A percentile compares a stretch with the other conserved stretches of the same genome.
Conservation (phyloP, 2,797 vertebrate genomes). For the Neostethus bicornis region DNA sequence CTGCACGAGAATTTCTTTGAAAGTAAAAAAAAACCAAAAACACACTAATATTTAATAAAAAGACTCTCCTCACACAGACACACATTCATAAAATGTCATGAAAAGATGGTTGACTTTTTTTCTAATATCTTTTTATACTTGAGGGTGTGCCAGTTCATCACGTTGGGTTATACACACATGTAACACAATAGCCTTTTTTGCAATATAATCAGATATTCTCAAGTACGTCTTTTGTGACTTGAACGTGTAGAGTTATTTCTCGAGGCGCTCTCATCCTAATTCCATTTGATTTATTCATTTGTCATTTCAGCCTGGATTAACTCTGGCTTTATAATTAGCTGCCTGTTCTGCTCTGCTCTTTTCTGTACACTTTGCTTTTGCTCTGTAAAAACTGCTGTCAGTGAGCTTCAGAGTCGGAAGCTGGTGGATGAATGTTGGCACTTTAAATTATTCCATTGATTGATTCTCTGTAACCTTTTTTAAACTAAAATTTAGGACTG, state of each 20-base stretch:
- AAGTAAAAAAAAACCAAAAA: background rate
- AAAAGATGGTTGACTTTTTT: background rate
- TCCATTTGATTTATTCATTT: constrained; percentile 33
- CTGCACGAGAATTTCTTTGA: background rate
- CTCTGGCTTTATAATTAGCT: constrained; percentile 46
- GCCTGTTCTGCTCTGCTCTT: constrained; percentile 22
- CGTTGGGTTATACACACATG: background rate
- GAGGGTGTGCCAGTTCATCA: background rate
- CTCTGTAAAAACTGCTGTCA: constrained; percentile 17
- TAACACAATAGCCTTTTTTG: constrained; percentile 2
- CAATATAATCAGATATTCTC: constrained; percentile 6
- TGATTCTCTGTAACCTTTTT: background rate
- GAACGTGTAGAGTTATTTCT: background rate
- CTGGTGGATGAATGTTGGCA: constrained; percentile 17
- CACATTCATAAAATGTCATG: background rate
- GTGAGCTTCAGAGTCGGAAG: constrained; percentile 16
- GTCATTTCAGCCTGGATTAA: constrained; percentile 34
- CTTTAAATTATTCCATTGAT: background rate
- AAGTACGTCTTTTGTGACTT: background rate
- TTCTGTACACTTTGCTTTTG: constrained; percentile 23
- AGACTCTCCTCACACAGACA: background rate
- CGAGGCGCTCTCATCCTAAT: constrained; percentile 8
- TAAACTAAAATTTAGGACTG: background rate
- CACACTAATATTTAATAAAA: background rate
- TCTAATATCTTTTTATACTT: constrained; percentile 1